A percentile compares a stretch with the other conserved stretches of the same genome.
phyloP scores from a whole-genome alignment of 2,888 invertebrate species.

The Sicus ferrugineus region DNA sequence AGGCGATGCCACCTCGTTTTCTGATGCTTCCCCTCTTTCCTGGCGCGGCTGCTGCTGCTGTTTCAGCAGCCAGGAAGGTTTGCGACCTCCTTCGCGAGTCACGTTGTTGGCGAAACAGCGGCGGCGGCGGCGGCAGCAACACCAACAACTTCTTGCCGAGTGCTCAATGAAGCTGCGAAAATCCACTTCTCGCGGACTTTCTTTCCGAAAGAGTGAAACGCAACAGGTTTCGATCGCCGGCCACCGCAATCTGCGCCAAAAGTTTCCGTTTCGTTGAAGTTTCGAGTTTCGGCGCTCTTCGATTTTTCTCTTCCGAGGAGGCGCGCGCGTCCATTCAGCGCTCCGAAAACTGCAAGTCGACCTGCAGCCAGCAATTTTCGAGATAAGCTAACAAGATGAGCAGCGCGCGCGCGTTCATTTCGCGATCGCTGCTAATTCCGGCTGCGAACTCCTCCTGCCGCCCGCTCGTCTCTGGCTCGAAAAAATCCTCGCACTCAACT shows the following conservation, averaged over 20 bases:
- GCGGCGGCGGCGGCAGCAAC: background rate
- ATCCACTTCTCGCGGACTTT: background rate
- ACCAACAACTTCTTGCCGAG: background rate
- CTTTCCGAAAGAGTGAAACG: background rate
- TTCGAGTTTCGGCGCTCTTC: background rate
- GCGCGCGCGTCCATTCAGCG: too few relatives aligned
- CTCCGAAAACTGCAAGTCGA: background rate
- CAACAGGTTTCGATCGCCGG: background rate
- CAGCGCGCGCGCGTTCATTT: background rate
- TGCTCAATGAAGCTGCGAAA: background rate
- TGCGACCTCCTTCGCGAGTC: background rate
- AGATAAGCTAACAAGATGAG: background rate
- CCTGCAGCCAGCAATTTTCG: background rate
- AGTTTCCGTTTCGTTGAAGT: background rate
- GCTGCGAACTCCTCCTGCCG: background rate
- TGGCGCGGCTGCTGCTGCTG: background rate
- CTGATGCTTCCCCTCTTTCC: background rate
- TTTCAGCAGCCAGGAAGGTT: too few relatives aligned
- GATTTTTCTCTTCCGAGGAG: too few relatives aligned
- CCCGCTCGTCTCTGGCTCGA: background rate
- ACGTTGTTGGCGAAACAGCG: background rate
- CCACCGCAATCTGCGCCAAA: background rate
- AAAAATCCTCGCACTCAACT: slow-evolving; percentile 16
- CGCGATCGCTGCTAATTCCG: background rate
- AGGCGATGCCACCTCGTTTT: slow-evolving; percentile 7